phyloP scores from a whole-genome alignment of 1,140 invertebrate genomes.

The Drosophila obscura region DNA sequence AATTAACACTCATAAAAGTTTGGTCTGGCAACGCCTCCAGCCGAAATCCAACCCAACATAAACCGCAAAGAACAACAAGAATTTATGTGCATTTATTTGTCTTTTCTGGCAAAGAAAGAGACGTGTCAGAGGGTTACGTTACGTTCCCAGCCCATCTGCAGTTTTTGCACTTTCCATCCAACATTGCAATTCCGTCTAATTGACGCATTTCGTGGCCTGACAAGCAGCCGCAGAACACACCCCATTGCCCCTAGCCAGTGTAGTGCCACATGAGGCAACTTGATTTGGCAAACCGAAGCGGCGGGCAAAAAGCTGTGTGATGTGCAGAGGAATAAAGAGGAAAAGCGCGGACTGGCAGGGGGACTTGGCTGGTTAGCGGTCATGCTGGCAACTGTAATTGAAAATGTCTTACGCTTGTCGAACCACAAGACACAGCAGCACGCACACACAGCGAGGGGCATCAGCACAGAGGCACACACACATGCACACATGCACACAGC shows the following conservation, averaged over 20 bases:
- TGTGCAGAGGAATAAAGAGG: conserved; percentile 1
- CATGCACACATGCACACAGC: neutral
- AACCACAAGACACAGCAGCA: conserved; percentile 69
- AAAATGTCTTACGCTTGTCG: conserved; percentile 82
- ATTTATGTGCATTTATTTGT: conserved; percentile 65
- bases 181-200: conserved; percentile 78
- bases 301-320: conserved; percentile 11
- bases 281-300: conserved; percentile 52
- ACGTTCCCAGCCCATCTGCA: neutral
- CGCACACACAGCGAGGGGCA: conserved; percentile 31
- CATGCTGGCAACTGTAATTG: conserved; percentile 75
- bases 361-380: conserved; percentile 56
- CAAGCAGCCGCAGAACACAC: conserved; percentile 50
- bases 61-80: conserved; percentile 58
- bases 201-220: conserved; percentile 80
- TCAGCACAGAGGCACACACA: conserved; percentile 22
- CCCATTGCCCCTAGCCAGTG: conserved; percentile 1
- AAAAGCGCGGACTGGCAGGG: neutral
- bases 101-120: conserved; percentile 36
- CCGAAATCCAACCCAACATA: conserved; percentile 47
- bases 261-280: conserved; percentile 52
- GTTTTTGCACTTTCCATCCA: conserved; percentile 56
- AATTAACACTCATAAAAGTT: conserved; percentile 81
- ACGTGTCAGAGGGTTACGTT: too few species aligned
- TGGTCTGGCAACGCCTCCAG: conserved; percentile 31